Base-by-base conservation (phyloP, 2,113 vertebrate species). In the Callocephalon fimbriatum region DNA sequence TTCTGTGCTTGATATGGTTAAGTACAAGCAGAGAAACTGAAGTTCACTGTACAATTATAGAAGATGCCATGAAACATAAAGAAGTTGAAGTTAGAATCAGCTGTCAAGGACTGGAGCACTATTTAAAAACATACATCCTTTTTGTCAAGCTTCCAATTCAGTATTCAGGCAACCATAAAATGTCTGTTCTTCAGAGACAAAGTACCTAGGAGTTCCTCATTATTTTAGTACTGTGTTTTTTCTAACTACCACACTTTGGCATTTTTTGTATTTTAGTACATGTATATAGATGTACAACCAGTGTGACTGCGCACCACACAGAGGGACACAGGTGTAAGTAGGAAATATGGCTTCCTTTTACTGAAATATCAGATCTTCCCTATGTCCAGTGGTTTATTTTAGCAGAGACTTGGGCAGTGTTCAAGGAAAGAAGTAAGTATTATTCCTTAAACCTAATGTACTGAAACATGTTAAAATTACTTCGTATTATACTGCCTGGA, bases 391-490 rank as follows among this genome's bases (percentile, higher is more conserved):
- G 59, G 27, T 95, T 95, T 88, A 51, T 74, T 95, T 88, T 83
- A 93, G 58, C n/a, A 77, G 75, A 86, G 67, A 70, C 25, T 86
- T 53, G 27, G 58, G 27, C 45, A 58, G 26, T 44, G 12, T 67
- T 92, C 37, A 5, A 89, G 37, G 29, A 62, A 90, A 90, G 53
- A 66, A 88, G 21, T 45, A 51, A 86, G 31, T 90, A 54, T 77
- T 95, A 75, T 92, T 96, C 68, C n/a, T 92, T 93, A 92, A 95
- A 77, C 27, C 27, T 96, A 97, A 95, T 94, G 68, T 83, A 87
- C 75, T 72, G 83, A 75, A 95, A 91, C 86, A 54, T 95, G 65
- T 80, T 92, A 78, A 80, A 95, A 87, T 96, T 84, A 68, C 44
- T 90, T 96, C 29, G 26, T 78, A 87, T 81, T 40, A 7, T 75